These are phyloP conservation scores for Trichomalopsis sarcophagae DNA, from an alignment of 1,140 invertebrate species.

Conservation along the genomic window DNA sequence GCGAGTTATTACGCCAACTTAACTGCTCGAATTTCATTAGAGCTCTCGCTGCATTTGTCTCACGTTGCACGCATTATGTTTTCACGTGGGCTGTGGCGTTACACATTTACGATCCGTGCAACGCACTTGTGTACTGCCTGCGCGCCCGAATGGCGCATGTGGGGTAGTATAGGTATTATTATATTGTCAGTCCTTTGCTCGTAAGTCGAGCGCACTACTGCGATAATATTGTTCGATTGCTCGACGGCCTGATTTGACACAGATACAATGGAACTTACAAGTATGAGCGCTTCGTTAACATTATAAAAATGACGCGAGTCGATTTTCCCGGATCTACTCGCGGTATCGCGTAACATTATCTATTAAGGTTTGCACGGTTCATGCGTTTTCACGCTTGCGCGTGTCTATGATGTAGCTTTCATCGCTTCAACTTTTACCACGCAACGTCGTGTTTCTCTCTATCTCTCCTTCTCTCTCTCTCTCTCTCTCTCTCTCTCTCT, in stretches of 20 bases:
- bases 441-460: conserved; percentile 7
- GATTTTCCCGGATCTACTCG: background rate
- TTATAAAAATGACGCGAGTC: background rate
- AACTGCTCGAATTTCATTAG: background rate
- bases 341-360: conserved; percentile 11
- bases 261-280: too few species aligned
- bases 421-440: conserved; percentile 1
- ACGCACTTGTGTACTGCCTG: too few species aligned
- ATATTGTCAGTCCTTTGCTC: too few species aligned
- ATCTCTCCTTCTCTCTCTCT: background rate
- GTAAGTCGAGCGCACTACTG: too few species aligned
- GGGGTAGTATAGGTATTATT: too few species aligned
- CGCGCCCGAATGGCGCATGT: too few species aligned
- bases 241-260: too few species aligned
- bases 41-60: background rate
- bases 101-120: background rate
- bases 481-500: background rate
- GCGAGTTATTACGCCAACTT: background rate
- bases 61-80: background rate
- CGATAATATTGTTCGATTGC: too few species aligned
- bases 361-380: conserved; percentile 6
- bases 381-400: background rate
- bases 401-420: background rate
- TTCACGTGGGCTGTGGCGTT: background rate
- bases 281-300: background rate